phyloP scores from a whole-genome alignment of 1,140 invertebrate species.

The Batillaria attramentaria region DNA sequence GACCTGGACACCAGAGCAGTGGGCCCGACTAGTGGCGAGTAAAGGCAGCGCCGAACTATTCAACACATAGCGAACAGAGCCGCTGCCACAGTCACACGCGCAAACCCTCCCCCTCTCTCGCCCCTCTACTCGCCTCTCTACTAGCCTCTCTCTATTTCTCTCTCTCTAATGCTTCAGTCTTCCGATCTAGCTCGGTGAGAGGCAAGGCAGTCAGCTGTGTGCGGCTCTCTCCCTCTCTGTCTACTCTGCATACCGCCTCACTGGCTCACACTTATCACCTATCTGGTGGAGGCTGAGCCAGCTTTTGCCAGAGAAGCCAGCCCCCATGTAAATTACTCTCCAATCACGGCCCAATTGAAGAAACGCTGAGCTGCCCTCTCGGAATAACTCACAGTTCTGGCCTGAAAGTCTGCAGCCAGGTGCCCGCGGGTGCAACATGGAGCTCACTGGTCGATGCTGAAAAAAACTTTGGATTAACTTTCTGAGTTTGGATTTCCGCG shows the following conservation, averaged over 20 bases:
- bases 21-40: too few species aligned
- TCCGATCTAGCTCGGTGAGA: neutral
- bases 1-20: too few species aligned
- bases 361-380: conserved; percentile 1
- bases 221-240: neutral
- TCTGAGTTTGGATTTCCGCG: too few species aligned
- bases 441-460: neutral
- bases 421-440: neutral
- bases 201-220: neutral
- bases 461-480: neutral
- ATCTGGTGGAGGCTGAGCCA: neutral
- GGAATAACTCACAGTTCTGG: conserved; percentile 6
- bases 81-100: neutral
- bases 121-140: too few species aligned
- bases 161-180: too few species aligned
- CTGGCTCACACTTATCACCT: neutral
- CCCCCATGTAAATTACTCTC: conserved; percentile 12
- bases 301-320: conserved; percentile 4
- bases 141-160: too few species aligned
- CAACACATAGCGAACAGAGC: neutral
- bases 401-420: neutral
- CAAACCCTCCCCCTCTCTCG: neutral
- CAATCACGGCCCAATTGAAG: conserved; percentile 20
- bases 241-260: neutral
- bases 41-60: too few species aligned